Base-by-base conservation (phyloP, 2,113 vertebrate species). In the Nyctibius bracteatus region DNA sequence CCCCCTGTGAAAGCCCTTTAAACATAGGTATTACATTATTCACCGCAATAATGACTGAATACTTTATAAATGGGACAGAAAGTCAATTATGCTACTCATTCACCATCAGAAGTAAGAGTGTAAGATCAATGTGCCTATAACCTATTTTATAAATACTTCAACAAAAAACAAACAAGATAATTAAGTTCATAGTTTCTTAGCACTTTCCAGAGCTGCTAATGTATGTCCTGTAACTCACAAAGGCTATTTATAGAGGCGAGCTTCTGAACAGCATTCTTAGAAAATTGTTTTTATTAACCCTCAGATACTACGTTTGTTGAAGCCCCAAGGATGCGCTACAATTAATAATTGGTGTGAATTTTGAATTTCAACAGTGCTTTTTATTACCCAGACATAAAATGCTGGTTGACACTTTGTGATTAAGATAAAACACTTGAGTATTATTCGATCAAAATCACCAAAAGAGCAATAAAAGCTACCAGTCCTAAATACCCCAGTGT, bases 271-370 rank as follows among this genome's bases (percentile, higher is more conserved):
- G 81, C 30, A 11, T 88, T 91, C 85, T 92, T 66, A 58, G 77
- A 90, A 95, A 87, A 92, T 88, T 5, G 5, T 72, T 96, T 91
- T 89, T 82, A 95, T 96, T 96, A 96, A 96, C 92, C 92, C 89
- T 88, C 72, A 7, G 90, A 91, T 88, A 88, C 19, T 44, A 70
- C 47, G 59, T 62, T 88, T 91, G 83, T 67, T 62, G 78, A 90
- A 88, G 90, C 90, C 89, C 85, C 12, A 78, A 93, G 89, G 91
- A 94, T 79, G 77, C 84, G 85, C 90, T 95, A 92, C 81, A 92
- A 92, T 81, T 96, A 95, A 95, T 86, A 96, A 95, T 66, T 65
- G 89, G 86, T 87, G 95, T 88, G 90, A 97, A 94, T 96, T 90
- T 54, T 75, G 61, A 84, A 95, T 96, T 95, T 95, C 82, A 94